These are phyloP conservation scores for Clavelina lepadiformis DNA, from an alignment of 23 tunicate genomes.

Conservation along the genomic window DNA sequence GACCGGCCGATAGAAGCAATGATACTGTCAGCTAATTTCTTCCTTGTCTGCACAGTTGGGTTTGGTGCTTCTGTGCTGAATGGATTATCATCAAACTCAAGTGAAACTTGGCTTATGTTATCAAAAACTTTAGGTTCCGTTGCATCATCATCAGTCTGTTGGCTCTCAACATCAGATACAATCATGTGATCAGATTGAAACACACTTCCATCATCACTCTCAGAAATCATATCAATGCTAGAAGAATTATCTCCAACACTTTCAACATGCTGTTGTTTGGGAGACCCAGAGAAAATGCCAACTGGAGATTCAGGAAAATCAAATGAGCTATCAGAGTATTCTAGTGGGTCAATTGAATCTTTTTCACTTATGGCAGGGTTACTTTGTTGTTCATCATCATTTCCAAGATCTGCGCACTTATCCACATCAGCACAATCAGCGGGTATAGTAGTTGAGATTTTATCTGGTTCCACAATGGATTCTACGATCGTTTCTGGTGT, in stretches of 20 bases:
- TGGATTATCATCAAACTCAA: constrained; percentile 69
- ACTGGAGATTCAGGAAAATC: neutral
- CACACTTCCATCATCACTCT: constrained; percentile 25
- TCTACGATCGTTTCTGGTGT: no score
- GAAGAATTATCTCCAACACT: neutral
- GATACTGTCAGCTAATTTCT: no score
- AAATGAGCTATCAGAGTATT: neutral
- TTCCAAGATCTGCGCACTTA: neutral
- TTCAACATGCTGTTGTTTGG: neutral
- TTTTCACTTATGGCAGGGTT: neutral
- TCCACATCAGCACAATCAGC: neutral
- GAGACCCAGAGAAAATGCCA: neutral
- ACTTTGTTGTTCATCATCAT: neutral
- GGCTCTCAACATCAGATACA: constrained; percentile 39
- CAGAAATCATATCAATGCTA: neutral
- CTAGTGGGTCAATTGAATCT: neutral
- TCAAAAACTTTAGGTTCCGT: constrained; percentile 4
- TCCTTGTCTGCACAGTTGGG: neutral
- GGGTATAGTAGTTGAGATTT: no score
- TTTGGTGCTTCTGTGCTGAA: constrained; percentile 3
- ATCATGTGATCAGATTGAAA: constrained; percentile 47
- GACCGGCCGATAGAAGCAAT: no score
- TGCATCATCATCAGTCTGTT: constrained; percentile 1
- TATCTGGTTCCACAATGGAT: no score
- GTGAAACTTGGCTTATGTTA: constrained; percentile 21